Evolutionary conservation across 2,888 invertebrate genomes (phyloP).

Genomic region (Aporophyla nigra): DNA sequence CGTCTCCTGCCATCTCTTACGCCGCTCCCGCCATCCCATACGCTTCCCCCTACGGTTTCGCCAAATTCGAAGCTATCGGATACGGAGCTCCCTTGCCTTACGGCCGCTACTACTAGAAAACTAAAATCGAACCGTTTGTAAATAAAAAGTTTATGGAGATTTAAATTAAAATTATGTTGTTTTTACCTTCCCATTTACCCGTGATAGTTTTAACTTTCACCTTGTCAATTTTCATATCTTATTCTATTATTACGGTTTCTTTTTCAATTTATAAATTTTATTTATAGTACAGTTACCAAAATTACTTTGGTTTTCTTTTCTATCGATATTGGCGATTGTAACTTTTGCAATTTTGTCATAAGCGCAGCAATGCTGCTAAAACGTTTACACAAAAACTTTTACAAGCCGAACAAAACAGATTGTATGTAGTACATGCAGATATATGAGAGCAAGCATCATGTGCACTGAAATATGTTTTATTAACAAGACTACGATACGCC

Average conservation of each 20-base stretch:
- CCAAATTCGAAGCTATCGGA: slow-evolving; percentile 41
- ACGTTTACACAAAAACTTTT: slow-evolving; percentile 11
- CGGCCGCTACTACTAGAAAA: slow-evolving; percentile 61
- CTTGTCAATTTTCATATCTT: background rate
- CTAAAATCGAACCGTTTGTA: slow-evolving; percentile 35
- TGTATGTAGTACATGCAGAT: background rate
- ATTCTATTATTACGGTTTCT: too few species aligned
- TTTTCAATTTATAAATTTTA: background rate
- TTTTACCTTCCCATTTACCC: background rate
- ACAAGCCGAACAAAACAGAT: slow-evolving; percentile 4
- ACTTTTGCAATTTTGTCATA: slow-evolving; percentile 22
- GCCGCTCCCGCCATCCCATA: slow-evolving; percentile 19
- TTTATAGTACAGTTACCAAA: background rate
- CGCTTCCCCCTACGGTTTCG: slow-evolving; percentile 45
- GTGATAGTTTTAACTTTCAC: background rate
- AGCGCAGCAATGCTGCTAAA: slow-evolving; percentile 1
- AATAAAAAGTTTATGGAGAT: slow-evolving; percentile 59
- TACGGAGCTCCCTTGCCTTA: slow-evolving; percentile 62
- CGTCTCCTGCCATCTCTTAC: slow-evolving; percentile 49
- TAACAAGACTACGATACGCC: slow-evolving; percentile 28
- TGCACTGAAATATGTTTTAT: slow-evolving; percentile 35
- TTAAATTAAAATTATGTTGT: background rate
- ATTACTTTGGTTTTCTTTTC: background rate
- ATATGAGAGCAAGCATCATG: slow-evolving; percentile 14
- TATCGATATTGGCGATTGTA: background rate